A percentile compares a stretch with the other conserved stretches of the same genome.
phyloP scores from a whole-genome alignment of 2,113 vertebrate genomes.

The Ciconia maguari region DNA sequence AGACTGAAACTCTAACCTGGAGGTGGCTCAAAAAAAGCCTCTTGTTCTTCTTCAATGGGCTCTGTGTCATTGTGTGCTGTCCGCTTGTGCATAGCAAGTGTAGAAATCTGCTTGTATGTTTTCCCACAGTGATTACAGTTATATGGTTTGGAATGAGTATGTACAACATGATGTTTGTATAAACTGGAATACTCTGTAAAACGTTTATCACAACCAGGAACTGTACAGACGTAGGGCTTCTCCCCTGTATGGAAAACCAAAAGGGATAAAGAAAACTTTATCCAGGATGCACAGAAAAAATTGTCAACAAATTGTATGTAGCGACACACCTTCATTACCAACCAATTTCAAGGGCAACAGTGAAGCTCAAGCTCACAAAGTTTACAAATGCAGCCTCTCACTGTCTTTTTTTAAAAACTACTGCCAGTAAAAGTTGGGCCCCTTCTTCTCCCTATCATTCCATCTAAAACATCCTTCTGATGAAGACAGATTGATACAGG shows the following conservation, averaged over 20 bases:
- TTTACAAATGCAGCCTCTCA: not conserved
- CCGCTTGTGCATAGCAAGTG: conserved; percentile 97
- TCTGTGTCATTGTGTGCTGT: conserved; percentile 97
- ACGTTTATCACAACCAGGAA: conserved; percentile 97
- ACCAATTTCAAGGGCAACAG: not conserved
- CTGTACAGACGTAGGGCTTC: conserved; percentile 98
- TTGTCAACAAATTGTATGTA: not conserved
- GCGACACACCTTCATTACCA: not conserved
- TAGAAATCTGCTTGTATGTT: conserved; percentile 98
- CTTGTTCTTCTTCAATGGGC: conserved; percentile 96
- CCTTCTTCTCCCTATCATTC: not conserved
- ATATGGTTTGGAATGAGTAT: conserved; percentile 98
- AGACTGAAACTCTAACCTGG: conserved; percentile 78
- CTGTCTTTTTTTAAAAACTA: not conserved
- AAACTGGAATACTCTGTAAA: conserved; percentile 99
- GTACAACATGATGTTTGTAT: conserved; percentile 98
- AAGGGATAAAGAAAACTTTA: not conserved
- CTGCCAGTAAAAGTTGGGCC: not conserved
- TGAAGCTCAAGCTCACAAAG: not conserved
- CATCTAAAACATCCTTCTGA: not conserved
- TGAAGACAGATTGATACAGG: not conserved
- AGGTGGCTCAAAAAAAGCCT: conserved; percentile 94
- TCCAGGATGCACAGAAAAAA: not conserved
- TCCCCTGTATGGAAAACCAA: conserved; percentile 79
- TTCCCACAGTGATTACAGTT: conserved; percentile 99